phyloP scores from a whole-genome alignment of 2,113 vertebrate genomes.

The Ellobius talpinus region DNA sequence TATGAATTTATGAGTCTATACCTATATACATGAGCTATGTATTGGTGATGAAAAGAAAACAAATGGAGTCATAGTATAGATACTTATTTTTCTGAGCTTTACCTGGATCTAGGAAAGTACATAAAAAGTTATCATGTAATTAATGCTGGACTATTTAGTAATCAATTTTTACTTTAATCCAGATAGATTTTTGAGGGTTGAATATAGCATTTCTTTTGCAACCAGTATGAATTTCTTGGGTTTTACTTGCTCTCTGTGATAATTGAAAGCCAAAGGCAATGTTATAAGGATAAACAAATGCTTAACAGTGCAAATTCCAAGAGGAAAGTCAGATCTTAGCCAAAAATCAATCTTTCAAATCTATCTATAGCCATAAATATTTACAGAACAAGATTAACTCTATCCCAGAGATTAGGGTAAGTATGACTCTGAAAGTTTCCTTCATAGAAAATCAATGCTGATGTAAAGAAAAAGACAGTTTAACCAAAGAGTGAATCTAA shows the following conservation, averaged over 20 bases:
- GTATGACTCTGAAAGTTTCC: neutral
- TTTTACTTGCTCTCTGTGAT: neutral
- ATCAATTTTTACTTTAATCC: neutral
- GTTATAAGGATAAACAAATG: neutral
- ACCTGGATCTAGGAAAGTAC: neutral
- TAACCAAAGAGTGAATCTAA: neutral
- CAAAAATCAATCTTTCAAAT: neutral
- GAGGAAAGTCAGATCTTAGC: conserved; percentile 24
- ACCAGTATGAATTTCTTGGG: neutral
- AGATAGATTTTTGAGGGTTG: neutral
- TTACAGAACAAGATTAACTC: neutral
- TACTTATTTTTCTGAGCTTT: neutral
- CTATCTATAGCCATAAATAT: conserved; percentile 23
- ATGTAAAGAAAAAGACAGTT: neutral
- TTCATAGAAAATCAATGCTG: neutral
- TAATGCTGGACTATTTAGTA: neutral
- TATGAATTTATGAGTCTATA: neutral
- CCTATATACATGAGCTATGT: neutral
- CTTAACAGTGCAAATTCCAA: neutral
- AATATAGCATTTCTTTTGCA: neutral
- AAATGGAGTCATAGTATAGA: neutral
- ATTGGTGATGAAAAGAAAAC: neutral
- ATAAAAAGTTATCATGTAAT: neutral
- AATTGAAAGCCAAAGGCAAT: neutral
- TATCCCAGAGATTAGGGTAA: neutral